Evolutionary conservation across 2,888 invertebrate genomes (phyloP), one percentile per base, ranked within the genome.

Genomic region (Acleris literana): DNA sequence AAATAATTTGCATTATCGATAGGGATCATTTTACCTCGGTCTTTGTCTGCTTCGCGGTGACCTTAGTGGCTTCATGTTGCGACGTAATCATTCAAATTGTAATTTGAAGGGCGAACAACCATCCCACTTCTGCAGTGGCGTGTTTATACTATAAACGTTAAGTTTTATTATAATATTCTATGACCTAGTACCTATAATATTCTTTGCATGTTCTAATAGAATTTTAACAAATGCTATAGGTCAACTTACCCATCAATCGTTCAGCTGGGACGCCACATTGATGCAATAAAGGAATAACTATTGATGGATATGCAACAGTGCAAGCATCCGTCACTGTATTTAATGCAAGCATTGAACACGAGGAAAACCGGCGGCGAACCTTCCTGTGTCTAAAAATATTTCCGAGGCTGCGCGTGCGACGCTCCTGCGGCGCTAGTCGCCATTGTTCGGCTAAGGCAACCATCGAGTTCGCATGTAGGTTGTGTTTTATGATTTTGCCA

Each of bases 311-410:
- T 61, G 44, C 53, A 51, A 53, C 46, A 46, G 33, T 54, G 44
- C 25, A 11, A 49, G 43, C 53, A 60, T 33, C 18, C 20, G 46
- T 22, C 25, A 33, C 25, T n/a, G 44, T 43, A 22, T 64, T 55
- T 54, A 46, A 57, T 57, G 61, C 60, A 63, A 62, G 44, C 63
- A 58, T 58, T 57, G 55, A 61, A 60, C 51, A 63, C 70, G 68
- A 72, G 72, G 69, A 70, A 70, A 70, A 68, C 70, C 54, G 53
- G 68, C 70, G 66, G 54, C 44, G 68, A 69, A 70, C 70, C 70
- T 72, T 72, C 71, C 70, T 69, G 65, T 58, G 52, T 69, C 70
- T 72, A 70, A 70, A 72, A 70, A 70, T 72, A 70, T 68, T 66
- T 65, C 67, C 70, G 70, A 72, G 72, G 72, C 59, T 72, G 70